Conservation (phyloP, 2,797 vertebrate genomes). For the Carcharodon carcharias region DNA sequence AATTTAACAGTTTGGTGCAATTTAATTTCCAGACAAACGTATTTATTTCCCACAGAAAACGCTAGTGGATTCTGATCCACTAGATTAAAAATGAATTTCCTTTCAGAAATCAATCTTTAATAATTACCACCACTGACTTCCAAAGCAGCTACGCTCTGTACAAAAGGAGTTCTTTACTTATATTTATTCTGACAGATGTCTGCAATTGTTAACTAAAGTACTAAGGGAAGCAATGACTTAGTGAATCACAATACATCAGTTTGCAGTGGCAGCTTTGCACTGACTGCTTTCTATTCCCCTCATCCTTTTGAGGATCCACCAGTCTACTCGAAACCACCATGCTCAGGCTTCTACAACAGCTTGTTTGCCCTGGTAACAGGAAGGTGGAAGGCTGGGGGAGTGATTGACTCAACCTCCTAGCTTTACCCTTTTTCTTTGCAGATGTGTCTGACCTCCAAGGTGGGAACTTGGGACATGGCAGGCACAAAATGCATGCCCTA, state of each 20-base stretch:
- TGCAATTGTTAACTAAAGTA: neutral
- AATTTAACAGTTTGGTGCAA: neutral
- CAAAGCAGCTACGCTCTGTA: neutral
- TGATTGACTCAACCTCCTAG: neutral
- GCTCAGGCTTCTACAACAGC: neutral
- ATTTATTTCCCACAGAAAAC: neutral
- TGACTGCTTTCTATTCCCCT: neutral
- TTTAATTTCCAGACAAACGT: neutral
- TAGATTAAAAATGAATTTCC: neutral
- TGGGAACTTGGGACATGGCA: neutral
- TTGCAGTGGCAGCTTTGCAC: neutral
- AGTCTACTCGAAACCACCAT: neutral
- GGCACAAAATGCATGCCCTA: neutral
- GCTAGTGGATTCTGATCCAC: neutral
- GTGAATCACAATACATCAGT: neutral
- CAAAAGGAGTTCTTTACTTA: neutral
- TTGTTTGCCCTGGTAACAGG: neutral
- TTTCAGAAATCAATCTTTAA: neutral
- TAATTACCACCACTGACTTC: neutral
- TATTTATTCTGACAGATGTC: neutral
- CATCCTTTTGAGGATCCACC: neutral
- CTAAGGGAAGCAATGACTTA: neutral
- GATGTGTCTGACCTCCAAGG: neutral
- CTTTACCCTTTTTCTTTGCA: neutral
- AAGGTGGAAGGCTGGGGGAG: neutral